A percentile compares a stretch with the other conserved stretches of the same genome.
These are phyloP conservation scores for Atta texana DNA, from an alignment of 1,140 invertebrate species.

Conservation along the genomic window DNA sequence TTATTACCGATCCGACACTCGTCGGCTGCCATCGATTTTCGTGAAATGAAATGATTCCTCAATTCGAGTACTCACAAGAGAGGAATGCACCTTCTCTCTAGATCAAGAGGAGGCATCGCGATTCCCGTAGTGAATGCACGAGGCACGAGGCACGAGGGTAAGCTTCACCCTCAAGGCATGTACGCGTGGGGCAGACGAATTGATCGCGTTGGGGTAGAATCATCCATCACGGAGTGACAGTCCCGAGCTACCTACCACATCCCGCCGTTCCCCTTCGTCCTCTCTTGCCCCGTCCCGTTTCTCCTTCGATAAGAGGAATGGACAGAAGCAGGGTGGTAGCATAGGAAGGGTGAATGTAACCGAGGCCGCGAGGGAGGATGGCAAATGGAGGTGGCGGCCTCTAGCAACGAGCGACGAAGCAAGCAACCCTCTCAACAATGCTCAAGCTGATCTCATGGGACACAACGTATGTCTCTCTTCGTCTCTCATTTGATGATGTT, in stretches of 20 bases:
- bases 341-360: slow-evolving; percentile 65
- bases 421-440: slow-evolving; percentile 81
- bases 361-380: slow-evolving; percentile 65
- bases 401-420: slow-evolving; percentile 82
- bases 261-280: slow-evolving; percentile 66
- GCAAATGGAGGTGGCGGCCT: slow-evolving; percentile 73
- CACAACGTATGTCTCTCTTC: slow-evolving; percentile 69
- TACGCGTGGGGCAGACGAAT: slow-evolving; percentile 81
- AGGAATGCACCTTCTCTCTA: slow-evolving; percentile 71
- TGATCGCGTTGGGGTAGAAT: slow-evolving; percentile 85
- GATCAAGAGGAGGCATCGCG: slow-evolving; percentile 67
- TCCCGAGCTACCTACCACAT: slow-evolving; percentile 78
- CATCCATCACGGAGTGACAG: slow-evolving; percentile 86
- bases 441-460: slow-evolving; percentile 79
- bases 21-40: neutral
- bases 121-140: slow-evolving; percentile 52
- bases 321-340: slow-evolving; percentile 64
- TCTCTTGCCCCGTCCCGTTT: slow-evolving; percentile 67
- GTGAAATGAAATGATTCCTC: slow-evolving; percentile 2
- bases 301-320: slow-evolving; percentile 76
- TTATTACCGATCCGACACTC: neutral
- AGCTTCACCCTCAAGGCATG: slow-evolving; percentile 73
- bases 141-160: slow-evolving; percentile 60
- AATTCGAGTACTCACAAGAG: slow-evolving; percentile 36
- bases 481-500: neutral